These are phyloP conservation scores for Charadrius vociferus DNA, from an alignment of 2,113 vertebrate species.

Conservation along the genomic window DNA sequence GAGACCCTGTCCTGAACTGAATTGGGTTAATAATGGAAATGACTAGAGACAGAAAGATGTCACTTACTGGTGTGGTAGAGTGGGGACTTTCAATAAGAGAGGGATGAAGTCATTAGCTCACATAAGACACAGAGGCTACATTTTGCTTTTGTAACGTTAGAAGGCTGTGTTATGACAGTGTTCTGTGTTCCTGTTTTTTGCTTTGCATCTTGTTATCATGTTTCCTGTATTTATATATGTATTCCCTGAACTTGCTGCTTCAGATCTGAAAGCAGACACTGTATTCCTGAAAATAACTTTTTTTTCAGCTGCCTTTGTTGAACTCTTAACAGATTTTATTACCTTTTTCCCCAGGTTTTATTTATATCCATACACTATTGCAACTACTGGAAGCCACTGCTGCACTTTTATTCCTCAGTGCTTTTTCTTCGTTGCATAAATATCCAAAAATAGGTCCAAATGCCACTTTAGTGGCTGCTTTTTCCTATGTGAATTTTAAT, in stretches of 20 bases:
- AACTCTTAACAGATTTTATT: neutral
- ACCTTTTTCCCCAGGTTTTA: neutral
- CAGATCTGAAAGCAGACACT: neutral
- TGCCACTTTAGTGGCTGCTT: neutral
- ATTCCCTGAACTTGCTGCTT: neutral
- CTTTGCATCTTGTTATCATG: neutral
- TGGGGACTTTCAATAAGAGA: neutral
- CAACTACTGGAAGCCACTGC: constrained; percentile 1
- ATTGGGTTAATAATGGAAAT: neutral
- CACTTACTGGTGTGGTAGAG: neutral
- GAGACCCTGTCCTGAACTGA: neutral
- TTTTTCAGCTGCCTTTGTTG: neutral
- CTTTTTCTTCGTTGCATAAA: neutral
- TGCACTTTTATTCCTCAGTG: neutral
- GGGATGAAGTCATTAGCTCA: neutral
- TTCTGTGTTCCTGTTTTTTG: neutral
- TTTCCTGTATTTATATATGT: neutral
- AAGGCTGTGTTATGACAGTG: neutral
- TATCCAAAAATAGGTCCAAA: neutral
- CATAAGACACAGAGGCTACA: neutral
- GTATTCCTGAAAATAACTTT: neutral
- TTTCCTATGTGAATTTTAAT: neutral
- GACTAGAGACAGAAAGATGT: neutral
- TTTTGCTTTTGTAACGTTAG: constrained; percentile 15
- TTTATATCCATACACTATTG: neutral